Evolutionary conservation across 2,113 vertebrate species (phyloP).

Genomic region (Rhadina sibilatrix): DNA sequence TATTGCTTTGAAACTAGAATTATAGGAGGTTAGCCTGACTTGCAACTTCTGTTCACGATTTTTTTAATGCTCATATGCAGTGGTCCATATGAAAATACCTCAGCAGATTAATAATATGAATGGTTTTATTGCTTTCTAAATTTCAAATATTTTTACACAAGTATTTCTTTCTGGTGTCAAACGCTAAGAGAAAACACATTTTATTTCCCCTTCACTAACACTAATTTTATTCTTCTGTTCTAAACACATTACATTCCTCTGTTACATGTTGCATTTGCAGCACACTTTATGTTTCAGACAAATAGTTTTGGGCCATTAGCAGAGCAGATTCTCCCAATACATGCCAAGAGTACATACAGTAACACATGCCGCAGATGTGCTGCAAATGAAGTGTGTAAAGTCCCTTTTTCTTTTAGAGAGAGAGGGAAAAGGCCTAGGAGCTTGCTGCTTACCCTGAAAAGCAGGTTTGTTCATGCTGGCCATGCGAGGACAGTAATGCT

Average conservation of each 20-base stretch:
- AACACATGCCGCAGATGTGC: slow-evolving; percentile 16
- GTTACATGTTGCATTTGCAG: neutral
- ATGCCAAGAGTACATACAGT: slow-evolving; percentile 21
- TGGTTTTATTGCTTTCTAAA: slow-evolving; percentile 38
- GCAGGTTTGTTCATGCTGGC: slow-evolving; percentile 98
- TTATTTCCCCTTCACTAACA: slow-evolving; percentile 25
- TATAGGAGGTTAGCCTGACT: slow-evolving; percentile 37
- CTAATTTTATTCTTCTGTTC: slow-evolving; percentile 44
- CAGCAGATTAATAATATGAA: slow-evolving; percentile 37
- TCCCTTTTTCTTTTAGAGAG: neutral
- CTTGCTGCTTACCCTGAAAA: slow-evolving; percentile 84
- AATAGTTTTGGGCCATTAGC: slow-evolving; percentile 28
- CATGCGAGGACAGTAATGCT: slow-evolving; percentile 98
- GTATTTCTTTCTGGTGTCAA: slow-evolving; percentile 33
- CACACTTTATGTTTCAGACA: slow-evolving; percentile 17
- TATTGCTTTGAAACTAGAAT: slow-evolving; percentile 64
- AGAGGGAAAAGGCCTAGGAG: neutral
- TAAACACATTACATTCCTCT: slow-evolving; percentile 10
- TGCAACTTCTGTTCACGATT: slow-evolving; percentile 56
- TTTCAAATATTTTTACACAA: slow-evolving; percentile 47
- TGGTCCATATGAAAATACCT: slow-evolving; percentile 21
- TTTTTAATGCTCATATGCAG: slow-evolving; percentile 23
- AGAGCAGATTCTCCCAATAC: neutral
- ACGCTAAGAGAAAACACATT: slow-evolving; percentile 40
- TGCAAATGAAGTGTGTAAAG: neutral